Base-by-base conservation (phyloP, 2,797 vertebrate genomes). In the Choloepus didactylus region DNA sequence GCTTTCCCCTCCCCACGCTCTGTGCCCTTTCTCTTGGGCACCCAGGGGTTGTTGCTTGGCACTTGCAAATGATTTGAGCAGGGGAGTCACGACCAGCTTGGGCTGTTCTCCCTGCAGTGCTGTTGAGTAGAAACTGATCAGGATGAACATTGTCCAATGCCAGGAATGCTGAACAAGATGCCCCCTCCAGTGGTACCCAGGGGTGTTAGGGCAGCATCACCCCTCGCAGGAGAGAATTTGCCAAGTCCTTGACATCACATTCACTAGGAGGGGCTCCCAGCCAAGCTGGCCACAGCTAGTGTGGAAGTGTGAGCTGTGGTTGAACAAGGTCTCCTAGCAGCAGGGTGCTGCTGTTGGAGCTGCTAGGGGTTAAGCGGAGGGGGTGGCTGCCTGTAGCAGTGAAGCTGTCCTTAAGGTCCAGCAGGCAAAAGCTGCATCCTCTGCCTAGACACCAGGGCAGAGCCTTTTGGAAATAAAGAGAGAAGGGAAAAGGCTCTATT, bases 271-370 rank as follows among this genome's bases (percentile, higher is more conserved):
- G 11, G 38, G 12, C 46, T 29, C 21, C 4, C 7, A 49, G 64
- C 9, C 16, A 38, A 62, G 10, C 15, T 86, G 27, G 21, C 35
- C 29, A 0, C 21, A 41, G 8, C 64, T 44, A 4, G 2, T 14
- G 44, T 25, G 7, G 49, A n/a, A n/a, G 12, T 0, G 0, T 11
- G 23, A 54, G 59, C 27, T 18, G 2, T 23, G 0, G 27, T 46
- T 41, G 25, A 49, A 23, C 38, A 62, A 56, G 3, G 8, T 19
- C 16, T 23, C 25, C 64, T 60, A 29, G 15, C 21, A 76, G 18
- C 54, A 14, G 2, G 27, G 19, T 8, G 9, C 41, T 51, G 2
- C 41, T 76, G 27, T 69, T 64, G 18, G 72, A 31, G 41, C 3
- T 44, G 10, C 21, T 69, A 0, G 5, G 25, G 67, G 3, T 14